These are phyloP conservation scores for Macroramphosus scolopax DNA, from an alignment of 2,797 vertebrate species.

Conservation along the genomic window DNA sequence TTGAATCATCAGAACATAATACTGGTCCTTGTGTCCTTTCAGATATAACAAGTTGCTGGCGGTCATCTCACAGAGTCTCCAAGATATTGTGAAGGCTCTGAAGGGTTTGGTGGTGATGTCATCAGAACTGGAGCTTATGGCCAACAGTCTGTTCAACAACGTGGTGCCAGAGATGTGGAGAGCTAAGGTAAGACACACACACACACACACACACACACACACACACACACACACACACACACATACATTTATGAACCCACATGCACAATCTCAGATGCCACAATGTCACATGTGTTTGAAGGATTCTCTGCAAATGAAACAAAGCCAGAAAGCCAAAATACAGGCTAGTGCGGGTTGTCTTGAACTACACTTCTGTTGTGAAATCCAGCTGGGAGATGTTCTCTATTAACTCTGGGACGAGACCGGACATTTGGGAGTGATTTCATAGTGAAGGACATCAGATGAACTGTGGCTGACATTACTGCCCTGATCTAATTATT, in stretches of 20 bases:
- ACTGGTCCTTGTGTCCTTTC: constrained; percentile 2
- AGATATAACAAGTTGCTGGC: constrained; percentile 87
- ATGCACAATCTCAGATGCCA: background rate
- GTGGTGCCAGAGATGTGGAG: constrained; percentile 88
- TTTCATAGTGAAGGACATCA: constrained; percentile 9
- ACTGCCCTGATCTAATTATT: constrained; percentile 2
- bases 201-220: background rate
- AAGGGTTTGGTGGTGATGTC: constrained; percentile 93
- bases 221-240: background rate
- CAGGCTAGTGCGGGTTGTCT: background rate
- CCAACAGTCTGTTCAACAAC: constrained; percentile 87
- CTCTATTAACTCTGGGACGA: background rate
- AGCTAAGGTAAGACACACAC: constrained; percentile 75
- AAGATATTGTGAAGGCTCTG: constrained; percentile 87
- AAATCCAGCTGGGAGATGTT: background rate
- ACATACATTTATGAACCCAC: background rate
- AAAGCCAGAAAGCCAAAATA: background rate
- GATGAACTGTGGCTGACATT: constrained; percentile 11
- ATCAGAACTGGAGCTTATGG: constrained; percentile 87
- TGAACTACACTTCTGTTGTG: background rate
- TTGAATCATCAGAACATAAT: too few species aligned
- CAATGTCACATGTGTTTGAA: background rate
- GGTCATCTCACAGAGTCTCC: constrained; percentile 80
- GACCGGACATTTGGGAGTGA: constrained; percentile 1
- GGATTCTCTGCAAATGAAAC: background rate